Evolutionary conservation across 2,888 invertebrate species (phyloP).

Genomic region (Anthophora plumipes): DNA sequence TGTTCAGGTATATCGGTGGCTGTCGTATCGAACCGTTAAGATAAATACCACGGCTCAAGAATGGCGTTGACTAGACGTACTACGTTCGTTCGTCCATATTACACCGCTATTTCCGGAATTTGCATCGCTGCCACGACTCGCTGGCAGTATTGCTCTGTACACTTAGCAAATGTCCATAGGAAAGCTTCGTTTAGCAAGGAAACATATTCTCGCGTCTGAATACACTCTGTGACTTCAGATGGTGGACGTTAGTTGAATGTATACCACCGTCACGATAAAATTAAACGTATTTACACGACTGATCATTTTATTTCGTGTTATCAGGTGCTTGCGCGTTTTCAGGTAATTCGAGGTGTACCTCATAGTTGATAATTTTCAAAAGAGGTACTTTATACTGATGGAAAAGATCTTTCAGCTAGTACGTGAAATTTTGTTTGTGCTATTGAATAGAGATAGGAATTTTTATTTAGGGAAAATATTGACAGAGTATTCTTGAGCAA

Average conservation of each 20-base stretch:
- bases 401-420: too few relatives aligned
- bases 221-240: conserved; percentile 22
- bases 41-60: conserved; percentile 61
- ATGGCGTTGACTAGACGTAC: conserved; percentile 54
- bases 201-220: conserved; percentile 61
- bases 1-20: neutral
- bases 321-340: too few relatives aligned
- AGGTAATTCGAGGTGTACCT: too few relatives aligned
- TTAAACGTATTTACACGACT: neutral
- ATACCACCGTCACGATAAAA: neutral
- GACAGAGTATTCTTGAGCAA: too few relatives aligned
- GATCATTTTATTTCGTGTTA: neutral
- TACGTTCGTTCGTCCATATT: conserved; percentile 62
- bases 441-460: too few relatives aligned
- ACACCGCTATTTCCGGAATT: conserved; percentile 63
- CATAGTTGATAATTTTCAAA: too few relatives aligned
- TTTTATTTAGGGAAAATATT: too few relatives aligned
- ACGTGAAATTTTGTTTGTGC: too few relatives aligned
- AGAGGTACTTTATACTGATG: too few relatives aligned
- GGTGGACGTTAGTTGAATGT: conserved; percentile 8
- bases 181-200: conserved; percentile 54
- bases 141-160: conserved; percentile 49
- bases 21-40: conserved; percentile 51
- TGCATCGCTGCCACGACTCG: conserved; percentile 38
- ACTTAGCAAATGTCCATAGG: conserved; percentile 50